Percentiles rank a stretch among this genome's conserved stretches.
These are phyloP conservation scores for Teleopsis dalmanni DNA, from an alignment of 1,140 invertebrate genomes.

Conservation along the genomic window DNA sequence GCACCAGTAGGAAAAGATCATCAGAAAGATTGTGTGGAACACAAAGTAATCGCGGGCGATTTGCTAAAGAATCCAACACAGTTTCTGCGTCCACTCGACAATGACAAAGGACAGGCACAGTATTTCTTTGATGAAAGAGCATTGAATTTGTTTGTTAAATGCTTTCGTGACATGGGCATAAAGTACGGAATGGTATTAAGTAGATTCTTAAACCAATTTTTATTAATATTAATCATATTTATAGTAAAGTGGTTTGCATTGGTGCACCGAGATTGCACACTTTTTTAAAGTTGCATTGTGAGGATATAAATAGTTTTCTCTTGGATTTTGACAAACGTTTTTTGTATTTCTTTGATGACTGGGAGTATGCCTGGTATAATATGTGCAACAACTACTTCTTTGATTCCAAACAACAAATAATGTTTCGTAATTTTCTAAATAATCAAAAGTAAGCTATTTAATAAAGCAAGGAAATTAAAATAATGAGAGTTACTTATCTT, in stretches of 20 bases:
- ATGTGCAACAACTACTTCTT: slow-evolving; percentile 88
- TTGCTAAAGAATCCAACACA: slow-evolving; percentile 47
- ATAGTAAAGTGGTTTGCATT: slow-evolving; percentile 64
- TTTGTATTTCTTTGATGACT: slow-evolving; percentile 59
- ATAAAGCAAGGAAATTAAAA: background rate
- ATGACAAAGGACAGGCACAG: slow-evolving; percentile 67
- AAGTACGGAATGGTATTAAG: slow-evolving; percentile 26
- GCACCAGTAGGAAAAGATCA: slow-evolving; percentile 1
- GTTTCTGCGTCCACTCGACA: slow-evolving; percentile 53
- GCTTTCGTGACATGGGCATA: slow-evolving; percentile 48
- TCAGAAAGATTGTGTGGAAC: background rate
- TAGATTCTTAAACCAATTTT: background rate
- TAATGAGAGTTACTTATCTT: slow-evolving; percentile 12
- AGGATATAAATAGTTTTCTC: slow-evolving; percentile 57
- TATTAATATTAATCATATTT: background rate
- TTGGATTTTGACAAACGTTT: slow-evolving; percentile 71
- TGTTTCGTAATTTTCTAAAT: slow-evolving; percentile 56
- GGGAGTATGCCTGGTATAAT: slow-evolving; percentile 73
- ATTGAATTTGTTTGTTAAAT: slow-evolving; percentile 40
- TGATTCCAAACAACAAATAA: slow-evolving; percentile 48
- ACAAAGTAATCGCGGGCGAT: slow-evolving; percentile 1
- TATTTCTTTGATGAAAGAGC: slow-evolving; percentile 61
- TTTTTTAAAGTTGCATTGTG: slow-evolving; percentile 48
- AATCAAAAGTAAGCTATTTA: slow-evolving; percentile 35
- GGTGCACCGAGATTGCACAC: slow-evolving; percentile 72